phyloP scores from a whole-genome alignment of 2,888 invertebrate species.

The Gymnoscelis rufifasciata region DNA sequence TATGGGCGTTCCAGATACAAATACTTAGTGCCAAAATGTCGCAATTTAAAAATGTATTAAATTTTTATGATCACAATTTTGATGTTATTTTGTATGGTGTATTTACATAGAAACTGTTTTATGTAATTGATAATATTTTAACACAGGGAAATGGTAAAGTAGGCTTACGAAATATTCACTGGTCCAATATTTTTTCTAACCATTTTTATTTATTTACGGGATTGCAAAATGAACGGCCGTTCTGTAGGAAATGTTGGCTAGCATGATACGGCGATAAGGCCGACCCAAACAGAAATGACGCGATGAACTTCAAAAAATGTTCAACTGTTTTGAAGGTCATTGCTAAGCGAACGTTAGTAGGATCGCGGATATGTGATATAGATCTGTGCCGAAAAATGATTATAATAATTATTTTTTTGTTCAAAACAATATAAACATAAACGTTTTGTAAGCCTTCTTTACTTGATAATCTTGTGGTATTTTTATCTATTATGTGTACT shows the following conservation, averaged over 20 bases:
- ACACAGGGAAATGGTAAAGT: background rate
- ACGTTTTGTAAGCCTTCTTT: background rate
- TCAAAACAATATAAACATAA: too few relatives aligned
- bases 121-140: background rate
- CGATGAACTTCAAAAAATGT: too few relatives aligned
- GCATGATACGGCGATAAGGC: too few relatives aligned
- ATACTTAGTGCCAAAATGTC: constrained; percentile 71
- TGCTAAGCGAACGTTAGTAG: too few relatives aligned
- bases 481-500: constrained; percentile 40
- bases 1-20: constrained; percentile 73
- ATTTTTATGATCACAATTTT: constrained; percentile 64
- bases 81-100: constrained; percentile 40
- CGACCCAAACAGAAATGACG: too few relatives aligned
- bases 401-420: too few relatives aligned
- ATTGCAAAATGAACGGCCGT: too few relatives aligned
- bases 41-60: constrained; percentile 28
- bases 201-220: too few relatives aligned
- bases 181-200: background rate
- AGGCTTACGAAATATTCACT: background rate
- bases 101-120: constrained; percentile 16
- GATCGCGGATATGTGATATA: too few relatives aligned
- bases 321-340: too few relatives aligned
- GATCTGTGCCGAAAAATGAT: too few relatives aligned
- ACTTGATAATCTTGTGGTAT: constrained; percentile 11
- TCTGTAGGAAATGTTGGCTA: too few relatives aligned